Evolutionary conservation across 2,888 invertebrate species (phyloP).

Genomic region (Cryptosula pallasiana): DNA sequence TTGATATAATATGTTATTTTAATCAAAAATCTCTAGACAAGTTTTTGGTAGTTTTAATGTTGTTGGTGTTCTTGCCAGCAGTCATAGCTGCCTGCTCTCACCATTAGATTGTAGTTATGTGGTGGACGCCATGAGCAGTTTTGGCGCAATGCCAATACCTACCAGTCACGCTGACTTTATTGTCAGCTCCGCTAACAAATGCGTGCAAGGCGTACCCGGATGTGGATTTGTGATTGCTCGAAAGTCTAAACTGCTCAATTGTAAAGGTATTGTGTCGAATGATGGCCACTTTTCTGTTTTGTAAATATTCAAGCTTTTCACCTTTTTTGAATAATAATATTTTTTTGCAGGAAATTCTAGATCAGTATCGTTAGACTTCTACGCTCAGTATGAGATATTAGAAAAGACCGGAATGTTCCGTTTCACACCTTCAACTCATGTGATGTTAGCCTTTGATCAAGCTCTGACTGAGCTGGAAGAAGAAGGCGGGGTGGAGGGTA

Average conservation of each 20-base stretch:
- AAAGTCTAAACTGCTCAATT: conserved; percentile 40
- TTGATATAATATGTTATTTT: no score
- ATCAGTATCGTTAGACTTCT: conserved; percentile 53
- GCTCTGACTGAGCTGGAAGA: conserved; percentile 51
- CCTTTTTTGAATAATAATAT: no score
- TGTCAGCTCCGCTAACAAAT: conserved; percentile 57
- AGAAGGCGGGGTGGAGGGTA: conserved; percentile 52
- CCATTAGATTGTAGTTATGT: conserved; percentile 47
- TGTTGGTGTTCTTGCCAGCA: no score
- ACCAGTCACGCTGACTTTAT: conserved; percentile 49
- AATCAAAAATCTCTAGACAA: no score
- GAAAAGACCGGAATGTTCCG: conserved; percentile 55
- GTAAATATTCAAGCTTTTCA: no score
- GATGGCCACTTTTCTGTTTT: no score
- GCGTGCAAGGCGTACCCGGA: conserved; percentile 57
- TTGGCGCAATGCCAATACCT: conserved; percentile 54
- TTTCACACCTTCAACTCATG: conserved; percentile 57
- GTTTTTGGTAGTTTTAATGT: no score
- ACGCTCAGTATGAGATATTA: conserved; percentile 53
- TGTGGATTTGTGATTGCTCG: conserved; percentile 54
- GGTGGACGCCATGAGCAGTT: conserved; percentile 58
- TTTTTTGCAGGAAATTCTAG: conserved; percentile 46
- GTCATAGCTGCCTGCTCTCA: no score
- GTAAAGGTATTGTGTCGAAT: conserved; percentile 55
- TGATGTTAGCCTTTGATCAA: conserved; percentile 54